Evolutionary conservation across 2,888 invertebrate species (phyloP).

Genomic region (Lithophane semibrunnea): DNA sequence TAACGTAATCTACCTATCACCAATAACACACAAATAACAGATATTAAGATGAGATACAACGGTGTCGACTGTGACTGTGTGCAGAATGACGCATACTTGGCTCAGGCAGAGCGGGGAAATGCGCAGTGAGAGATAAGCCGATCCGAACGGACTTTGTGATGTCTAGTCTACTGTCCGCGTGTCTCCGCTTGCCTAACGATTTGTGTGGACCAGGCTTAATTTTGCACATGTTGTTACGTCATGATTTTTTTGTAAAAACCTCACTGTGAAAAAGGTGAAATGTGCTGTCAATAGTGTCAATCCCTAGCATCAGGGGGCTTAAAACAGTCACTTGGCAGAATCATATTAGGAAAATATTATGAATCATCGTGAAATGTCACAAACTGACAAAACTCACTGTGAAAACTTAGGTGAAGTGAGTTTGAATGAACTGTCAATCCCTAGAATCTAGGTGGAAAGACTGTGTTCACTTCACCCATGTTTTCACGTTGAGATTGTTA

Average conservation of each 20-base stretch:
- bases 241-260: not conserved
- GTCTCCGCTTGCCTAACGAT: constrained; percentile 75
- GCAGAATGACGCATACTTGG: constrained; percentile 85
- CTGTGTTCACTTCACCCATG: no score
- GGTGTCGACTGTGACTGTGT: constrained; percentile 62
- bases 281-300: no score
- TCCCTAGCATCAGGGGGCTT: no score
- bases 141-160: constrained; percentile 89
- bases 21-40: constrained; percentile 61
- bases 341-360: no score
- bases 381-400: no score
- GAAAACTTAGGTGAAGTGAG: no score
- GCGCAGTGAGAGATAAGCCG: constrained; percentile 88
- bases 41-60: constrained; percentile 74
- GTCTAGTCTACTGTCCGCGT: constrained; percentile 89
- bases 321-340: no score
- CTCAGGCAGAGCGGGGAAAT: constrained; percentile 85
- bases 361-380: no score
- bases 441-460: no score
- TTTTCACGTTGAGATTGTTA: not conserved
- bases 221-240: constrained; percentile 12
- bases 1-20: constrained; percentile 9
- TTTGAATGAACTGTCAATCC: no score
- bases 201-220: constrained; percentile 70
- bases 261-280: no score